phyloP scores from a whole-genome alignment of 2,797 vertebrate species.

The Carduelis carduelis region DNA sequence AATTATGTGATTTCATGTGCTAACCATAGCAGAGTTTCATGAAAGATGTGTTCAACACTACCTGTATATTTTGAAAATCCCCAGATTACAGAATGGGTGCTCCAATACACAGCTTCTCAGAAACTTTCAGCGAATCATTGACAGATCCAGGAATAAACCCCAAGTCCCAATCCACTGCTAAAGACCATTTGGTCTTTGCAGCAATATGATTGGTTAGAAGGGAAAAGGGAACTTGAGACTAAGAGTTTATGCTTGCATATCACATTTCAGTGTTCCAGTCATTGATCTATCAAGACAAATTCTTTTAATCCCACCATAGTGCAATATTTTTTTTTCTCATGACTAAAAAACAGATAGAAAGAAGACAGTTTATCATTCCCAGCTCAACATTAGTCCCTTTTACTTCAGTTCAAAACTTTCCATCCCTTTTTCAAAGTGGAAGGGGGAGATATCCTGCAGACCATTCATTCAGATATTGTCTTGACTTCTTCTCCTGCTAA shows the following conservation, averaged over 20 bases:
- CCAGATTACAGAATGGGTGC: not conserved
- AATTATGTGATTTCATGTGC: not conserved
- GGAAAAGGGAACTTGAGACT: not conserved
- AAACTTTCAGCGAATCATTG: not conserved
- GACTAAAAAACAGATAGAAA: not conserved
- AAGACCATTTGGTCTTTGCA: not conserved
- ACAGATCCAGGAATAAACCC: not conserved
- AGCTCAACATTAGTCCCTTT: not conserved
- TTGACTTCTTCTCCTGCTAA: not conserved
- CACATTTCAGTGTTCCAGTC: not conserved
- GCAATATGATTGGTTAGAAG: not conserved
- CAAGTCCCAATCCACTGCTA: not conserved
- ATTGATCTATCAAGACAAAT: not conserved
- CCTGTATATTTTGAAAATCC: not conserved
- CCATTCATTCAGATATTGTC: not conserved
- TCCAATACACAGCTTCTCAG: not conserved
- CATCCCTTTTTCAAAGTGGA: not conserved
- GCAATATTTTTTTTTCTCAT: not conserved
- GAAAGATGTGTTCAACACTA: not conserved
- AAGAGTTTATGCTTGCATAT: not conserved
- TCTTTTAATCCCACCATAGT: not conserved
- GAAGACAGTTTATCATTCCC: not conserved
- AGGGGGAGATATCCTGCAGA: not conserved
- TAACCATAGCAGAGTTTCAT: not conserved
- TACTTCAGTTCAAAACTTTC: not conserved